Evolutionary conservation across 2,113 vertebrate genomes (phyloP).

Genomic region (Damaliscus lunatus): DNA sequence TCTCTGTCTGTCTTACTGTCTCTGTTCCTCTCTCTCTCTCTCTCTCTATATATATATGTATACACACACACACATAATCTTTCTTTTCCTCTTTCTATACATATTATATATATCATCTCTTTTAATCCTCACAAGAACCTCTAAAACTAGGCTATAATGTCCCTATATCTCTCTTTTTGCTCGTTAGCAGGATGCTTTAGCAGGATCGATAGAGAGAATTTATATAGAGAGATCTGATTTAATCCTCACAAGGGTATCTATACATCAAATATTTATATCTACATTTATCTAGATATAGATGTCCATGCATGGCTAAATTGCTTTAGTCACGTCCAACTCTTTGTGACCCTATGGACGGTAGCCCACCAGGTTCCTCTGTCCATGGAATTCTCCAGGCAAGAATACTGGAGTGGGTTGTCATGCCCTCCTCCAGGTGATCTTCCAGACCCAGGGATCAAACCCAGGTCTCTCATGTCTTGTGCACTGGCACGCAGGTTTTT

Average conservation of each 20-base stretch:
- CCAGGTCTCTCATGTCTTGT: background rate
- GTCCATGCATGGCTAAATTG: background rate
- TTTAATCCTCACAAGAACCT: background rate
- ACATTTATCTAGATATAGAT: background rate
- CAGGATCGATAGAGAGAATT: background rate
- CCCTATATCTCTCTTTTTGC: background rate
- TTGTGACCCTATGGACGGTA: background rate
- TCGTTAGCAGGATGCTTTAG: background rate
- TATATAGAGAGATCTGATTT: background rate
- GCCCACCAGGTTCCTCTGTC: background rate
- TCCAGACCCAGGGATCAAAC: background rate
- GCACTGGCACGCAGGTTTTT: background rate
- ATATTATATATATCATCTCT: background rate
- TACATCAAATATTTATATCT: background rate
- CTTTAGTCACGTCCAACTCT: background rate
- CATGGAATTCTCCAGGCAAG: background rate
- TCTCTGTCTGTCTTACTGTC: background rate
- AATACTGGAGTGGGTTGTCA: background rate
- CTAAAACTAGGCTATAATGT: background rate
- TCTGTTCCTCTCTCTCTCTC: background rate
- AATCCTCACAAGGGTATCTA: background rate
- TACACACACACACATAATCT: background rate
- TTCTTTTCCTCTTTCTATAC: background rate
- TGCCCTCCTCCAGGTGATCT: background rate
- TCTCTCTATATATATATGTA: fast-evolving